These are phyloP conservation scores for Latrodectus hesperus DNA, from an alignment of 2,888 invertebrate genomes.

Conservation along the genomic window DNA sequence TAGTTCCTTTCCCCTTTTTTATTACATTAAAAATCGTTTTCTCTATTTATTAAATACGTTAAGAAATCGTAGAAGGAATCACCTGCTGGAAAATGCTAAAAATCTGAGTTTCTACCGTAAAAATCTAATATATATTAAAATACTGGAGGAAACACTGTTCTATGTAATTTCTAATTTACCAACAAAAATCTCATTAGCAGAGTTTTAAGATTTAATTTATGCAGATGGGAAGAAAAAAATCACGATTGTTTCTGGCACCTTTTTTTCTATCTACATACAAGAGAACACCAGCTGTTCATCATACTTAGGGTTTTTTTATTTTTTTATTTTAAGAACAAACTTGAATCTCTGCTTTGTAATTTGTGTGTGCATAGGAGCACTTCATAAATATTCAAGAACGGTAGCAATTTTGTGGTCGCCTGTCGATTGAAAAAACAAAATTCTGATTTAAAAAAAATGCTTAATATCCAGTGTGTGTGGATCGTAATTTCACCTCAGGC, in stretches of 20 bases:
- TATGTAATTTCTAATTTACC: background rate
- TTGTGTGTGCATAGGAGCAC: conserved; percentile 12
- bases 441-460: background rate
- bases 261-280: background rate
- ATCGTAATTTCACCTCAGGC: background rate
- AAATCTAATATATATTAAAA: background rate
- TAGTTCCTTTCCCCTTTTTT: too few relatives aligned
- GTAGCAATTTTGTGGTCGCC: conserved; percentile 18
- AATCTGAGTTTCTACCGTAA: too few relatives aligned
- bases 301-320: background rate
- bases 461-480: background rate
- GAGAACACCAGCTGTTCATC: background rate
- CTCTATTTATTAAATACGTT: too few relatives aligned
- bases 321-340: background rate
- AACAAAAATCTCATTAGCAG: background rate
- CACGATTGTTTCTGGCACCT: background rate
- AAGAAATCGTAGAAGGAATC: too few relatives aligned
- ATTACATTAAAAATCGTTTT: too few relatives aligned
- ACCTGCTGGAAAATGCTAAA: too few relatives aligned
- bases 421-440: background rate
- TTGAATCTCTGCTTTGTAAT: conserved; percentile 11
- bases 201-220: background rate
- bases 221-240: background rate
- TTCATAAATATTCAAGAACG: conserved; percentile 52
- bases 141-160: background rate